Evolutionary conservation across 2,888 invertebrate species (phyloP), one percentile per base, ranked within the genome.

Genomic region (Branchellion lobata): DNA sequence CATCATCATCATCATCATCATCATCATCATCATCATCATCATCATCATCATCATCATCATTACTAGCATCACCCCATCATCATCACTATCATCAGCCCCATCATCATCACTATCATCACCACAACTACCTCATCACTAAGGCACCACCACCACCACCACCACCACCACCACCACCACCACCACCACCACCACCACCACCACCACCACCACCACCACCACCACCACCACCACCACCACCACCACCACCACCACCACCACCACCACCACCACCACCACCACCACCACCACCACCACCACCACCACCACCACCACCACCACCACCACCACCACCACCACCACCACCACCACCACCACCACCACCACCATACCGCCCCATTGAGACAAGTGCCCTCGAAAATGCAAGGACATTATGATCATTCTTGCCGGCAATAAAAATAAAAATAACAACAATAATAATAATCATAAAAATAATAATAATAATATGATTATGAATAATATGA

Each of bases 1-100:
- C 76, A 61, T 57, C 34, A 33, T 76, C 57, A 61, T 33, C 57
- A 21, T 77, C 61, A 68, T 77, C 68, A 77, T 77, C 33, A 24
- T 65, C 33, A 24, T 53, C 31, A 27, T 40, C 40, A 74, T 74
- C 31, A 40, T 47, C 53, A 27, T 51, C 27, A 53, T 51, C 24
- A 75, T 75, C 33, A 27, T 29, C 31, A 51, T 75, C 75, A 27
- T 27, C 53, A 21, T 53, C 33, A 75, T 51, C 53, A 33, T 36
- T 27, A 24, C 33, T n/a, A n/a, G n/a, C n/a, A n/a, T n/a, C n/a
- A 24, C 2, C 31, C 31, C 29, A 68, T 1, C 68, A 40, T 40
- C 8, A 40, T 40, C 8, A 40, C 14, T 5, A 40, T 40, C 8
- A 40, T 40, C 8, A 40, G 27, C 2, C 31, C 31, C 29, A 68